phyloP scores from a whole-genome alignment of 2,113 vertebrate genomes.

The Petroica traversi region DNA sequence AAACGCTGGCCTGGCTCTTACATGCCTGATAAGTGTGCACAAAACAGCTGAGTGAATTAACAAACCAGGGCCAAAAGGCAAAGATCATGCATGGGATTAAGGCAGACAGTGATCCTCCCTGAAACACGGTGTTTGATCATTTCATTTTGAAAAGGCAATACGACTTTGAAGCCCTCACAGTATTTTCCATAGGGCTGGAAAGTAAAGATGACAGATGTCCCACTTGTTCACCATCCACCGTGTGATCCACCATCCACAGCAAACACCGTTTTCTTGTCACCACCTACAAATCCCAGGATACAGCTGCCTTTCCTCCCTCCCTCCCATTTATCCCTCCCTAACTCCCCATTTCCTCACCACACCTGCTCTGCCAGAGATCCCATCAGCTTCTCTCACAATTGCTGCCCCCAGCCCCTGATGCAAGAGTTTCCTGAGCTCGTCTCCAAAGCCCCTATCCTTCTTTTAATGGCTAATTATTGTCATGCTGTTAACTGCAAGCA shows the following conservation, averaged over 20 bases:
- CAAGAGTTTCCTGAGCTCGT: not conserved
- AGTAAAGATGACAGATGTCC: conserved; percentile 35
- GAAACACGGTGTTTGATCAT: not conserved
- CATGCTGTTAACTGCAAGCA: not conserved
- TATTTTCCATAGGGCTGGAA: conserved; percentile 10
- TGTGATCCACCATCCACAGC: too few species aligned
- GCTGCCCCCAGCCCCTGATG: not conserved
- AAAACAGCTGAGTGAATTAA: conserved; percentile 16
- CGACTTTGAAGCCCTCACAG: not conserved
- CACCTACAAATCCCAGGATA: conserved; percentile 43
- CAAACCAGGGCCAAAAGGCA: conserved; percentile 37
- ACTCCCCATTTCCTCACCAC: not conserved
- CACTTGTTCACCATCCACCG: not conserved
- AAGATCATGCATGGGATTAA: not conserved
- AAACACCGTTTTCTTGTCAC: conserved; percentile 39
- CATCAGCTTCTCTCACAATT: not conserved
- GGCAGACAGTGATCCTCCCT: not conserved
- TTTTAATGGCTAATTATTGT: not conserved
- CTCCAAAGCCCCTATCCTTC: not conserved
- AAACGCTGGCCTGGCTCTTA: conserved; percentile 39
- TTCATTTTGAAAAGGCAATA: not conserved
- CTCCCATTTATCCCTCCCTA: not conserved
- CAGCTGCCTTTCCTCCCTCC: not conserved
- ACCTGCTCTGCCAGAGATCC: not conserved
- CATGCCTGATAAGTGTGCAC: not conserved